These are phyloP conservation scores for Morone saxatilis DNA, from an alignment of 2,113 vertebrate species.

Conservation along the genomic window DNA sequence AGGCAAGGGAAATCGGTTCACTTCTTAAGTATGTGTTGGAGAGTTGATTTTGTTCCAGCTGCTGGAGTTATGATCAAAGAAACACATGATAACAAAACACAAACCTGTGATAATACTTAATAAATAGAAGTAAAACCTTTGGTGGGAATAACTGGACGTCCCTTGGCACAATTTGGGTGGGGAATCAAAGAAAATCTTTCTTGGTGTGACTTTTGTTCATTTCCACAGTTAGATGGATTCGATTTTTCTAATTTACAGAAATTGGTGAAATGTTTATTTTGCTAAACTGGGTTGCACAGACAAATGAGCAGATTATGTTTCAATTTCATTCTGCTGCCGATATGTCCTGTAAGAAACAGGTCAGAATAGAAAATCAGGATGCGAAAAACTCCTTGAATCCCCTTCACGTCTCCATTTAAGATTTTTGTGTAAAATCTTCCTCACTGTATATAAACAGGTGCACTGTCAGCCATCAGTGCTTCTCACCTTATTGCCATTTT, in stretches of 20 bases:
- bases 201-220: not conserved
- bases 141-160: not conserved
- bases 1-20: not conserved
- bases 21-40: too few relatives aligned
- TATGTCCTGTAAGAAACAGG: not conserved
- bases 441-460: constrained; percentile 45
- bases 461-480: not conserved
- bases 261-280: not conserved
- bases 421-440: not conserved
- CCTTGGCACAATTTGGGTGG: not conserved
- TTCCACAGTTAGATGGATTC: not conserved
- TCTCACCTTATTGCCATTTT: constrained; percentile 6
- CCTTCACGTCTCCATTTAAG: not conserved
- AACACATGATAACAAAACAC: not conserved
- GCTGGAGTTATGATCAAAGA: not conserved
- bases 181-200: constrained; percentile 2
- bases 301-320: not conserved
- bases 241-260: not conserved
- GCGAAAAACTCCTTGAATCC: not conserved
- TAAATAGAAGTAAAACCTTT: not conserved
- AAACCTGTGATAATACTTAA: not conserved
- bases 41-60: not conserved
- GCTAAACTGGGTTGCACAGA: not conserved
- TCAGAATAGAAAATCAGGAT: not conserved
- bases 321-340: not conserved